Evolutionary conservation across 1,140 invertebrate species (phyloP).

Genomic region (Pemphigus obesinymphae): DNA sequence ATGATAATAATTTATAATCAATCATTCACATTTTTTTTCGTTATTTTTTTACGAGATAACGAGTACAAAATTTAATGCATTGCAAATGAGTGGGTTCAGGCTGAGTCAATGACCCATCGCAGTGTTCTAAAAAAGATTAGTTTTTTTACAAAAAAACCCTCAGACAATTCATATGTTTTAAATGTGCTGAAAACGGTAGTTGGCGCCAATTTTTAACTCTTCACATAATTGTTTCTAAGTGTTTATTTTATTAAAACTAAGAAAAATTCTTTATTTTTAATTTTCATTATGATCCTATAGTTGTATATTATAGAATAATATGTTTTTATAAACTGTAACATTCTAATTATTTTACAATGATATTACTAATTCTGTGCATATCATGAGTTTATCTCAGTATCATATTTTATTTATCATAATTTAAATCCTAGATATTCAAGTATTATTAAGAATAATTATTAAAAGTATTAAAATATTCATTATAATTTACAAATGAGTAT

Average conservation of each 20-base stretch:
- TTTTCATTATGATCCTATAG: no score
- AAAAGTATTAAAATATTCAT: no score
- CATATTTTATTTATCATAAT: no score
- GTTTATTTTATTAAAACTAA: not conserved
- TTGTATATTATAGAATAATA: no score
- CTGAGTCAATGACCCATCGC: not conserved
- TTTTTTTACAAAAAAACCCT: not conserved
- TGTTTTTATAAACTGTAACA: no score
- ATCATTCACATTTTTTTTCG: not conserved
- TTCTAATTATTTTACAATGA: no score
- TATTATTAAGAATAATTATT: no score
- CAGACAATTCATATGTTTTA: not conserved
- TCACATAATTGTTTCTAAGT: not conserved
- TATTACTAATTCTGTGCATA: no score
- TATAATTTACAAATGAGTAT: no score
- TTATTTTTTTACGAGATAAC: not conserved
- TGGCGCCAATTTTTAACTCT: not conserved
- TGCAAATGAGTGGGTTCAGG: not conserved
- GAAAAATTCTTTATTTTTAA: no score
- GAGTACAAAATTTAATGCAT: not conserved
- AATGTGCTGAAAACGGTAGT: not conserved
- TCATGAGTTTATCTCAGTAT: no score
- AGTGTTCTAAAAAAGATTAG: not conserved
- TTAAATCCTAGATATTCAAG: no score
- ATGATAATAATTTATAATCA: not conserved